phyloP scores from a whole-genome alignment of 2,113 vertebrate species.

The Morone chrysops region DNA sequence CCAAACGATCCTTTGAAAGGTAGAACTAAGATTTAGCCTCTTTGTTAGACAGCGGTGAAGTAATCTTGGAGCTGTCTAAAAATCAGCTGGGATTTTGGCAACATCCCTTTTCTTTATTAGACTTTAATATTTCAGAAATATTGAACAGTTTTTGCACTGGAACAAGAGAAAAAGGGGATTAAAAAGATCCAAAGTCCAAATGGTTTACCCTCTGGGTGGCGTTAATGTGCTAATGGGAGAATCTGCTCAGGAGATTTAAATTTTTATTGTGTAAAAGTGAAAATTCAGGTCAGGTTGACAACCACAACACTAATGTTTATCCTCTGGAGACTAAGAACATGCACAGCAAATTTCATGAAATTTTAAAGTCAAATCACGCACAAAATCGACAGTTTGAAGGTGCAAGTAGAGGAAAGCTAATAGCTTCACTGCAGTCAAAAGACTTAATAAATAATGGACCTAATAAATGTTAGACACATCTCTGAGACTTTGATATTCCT shows the following conservation, averaged over 20 bases:
- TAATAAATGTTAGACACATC: not conserved
- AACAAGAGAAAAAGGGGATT: not conserved
- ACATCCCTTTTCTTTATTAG: too few species aligned
- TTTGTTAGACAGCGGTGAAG: too few species aligned
- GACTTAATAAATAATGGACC: not conserved
- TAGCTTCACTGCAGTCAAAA: not conserved
- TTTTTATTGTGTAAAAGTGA: not conserved
- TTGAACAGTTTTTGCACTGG: too few species aligned
- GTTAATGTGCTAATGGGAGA: not conserved
- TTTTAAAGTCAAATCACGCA: not conserved
- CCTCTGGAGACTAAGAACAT: not conserved
- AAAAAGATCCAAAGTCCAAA: not conserved
- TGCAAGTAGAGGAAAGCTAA: not conserved
- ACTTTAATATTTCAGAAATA: too few species aligned
- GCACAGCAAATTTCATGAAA: not conserved
- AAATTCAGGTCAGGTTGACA: not conserved
- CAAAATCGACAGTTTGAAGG: not conserved
- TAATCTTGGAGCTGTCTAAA: too few species aligned
- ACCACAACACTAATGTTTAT: not conserved
- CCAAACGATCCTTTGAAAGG: too few species aligned
- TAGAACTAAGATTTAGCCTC: too few species aligned
- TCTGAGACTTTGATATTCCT: not conserved
- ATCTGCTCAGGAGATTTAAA: not conserved
- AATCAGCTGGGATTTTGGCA: too few species aligned
- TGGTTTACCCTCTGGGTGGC: not conserved